A percentile compares a stretch with the other conserved stretches of the same genome.
Evolutionary conservation across 2,888 invertebrate species (phyloP).

Genomic region (Baronia brevicornis): DNA sequence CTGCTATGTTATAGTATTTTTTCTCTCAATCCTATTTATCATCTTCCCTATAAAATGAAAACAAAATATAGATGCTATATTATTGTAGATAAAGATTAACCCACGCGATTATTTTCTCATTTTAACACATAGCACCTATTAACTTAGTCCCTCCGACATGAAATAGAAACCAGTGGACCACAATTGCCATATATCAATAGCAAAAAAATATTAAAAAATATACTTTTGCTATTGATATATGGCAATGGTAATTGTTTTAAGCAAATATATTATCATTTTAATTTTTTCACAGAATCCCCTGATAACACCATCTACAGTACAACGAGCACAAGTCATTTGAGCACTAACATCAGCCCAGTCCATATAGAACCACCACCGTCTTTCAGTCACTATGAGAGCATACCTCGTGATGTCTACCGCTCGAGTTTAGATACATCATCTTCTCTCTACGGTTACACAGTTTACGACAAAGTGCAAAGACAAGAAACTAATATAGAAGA

Average conservation of each 20-base stretch:
- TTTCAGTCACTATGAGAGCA: slow-evolving; percentile 51
- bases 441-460: slow-evolving; percentile 61
- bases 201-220: not conserved
- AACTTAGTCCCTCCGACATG: no score
- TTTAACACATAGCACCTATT: no score
- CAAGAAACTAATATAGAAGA: slow-evolving; percentile 51
- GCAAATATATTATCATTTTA: slow-evolving; percentile 3
- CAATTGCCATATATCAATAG: not conserved
- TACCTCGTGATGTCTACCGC: slow-evolving; percentile 43
- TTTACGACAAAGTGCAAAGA: slow-evolving; percentile 60
- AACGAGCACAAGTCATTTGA: slow-evolving; percentile 27
- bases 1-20: no score
- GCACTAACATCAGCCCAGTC: slow-evolving; percentile 34
- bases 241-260: no score
- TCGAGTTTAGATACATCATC: slow-evolving; percentile 46
- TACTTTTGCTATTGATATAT: no score
- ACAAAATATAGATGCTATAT: no score
- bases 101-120: no score
- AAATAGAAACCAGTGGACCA: not conserved
- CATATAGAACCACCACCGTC: slow-evolving; percentile 39
- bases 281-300: slow-evolving; percentile 34
- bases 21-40: no score
- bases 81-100: no score
- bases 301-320: slow-evolving; percentile 37
- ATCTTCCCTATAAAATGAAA: no score